phyloP scores from a whole-genome alignment of 2,888 invertebrate species.

The Heliconius charithonia region DNA sequence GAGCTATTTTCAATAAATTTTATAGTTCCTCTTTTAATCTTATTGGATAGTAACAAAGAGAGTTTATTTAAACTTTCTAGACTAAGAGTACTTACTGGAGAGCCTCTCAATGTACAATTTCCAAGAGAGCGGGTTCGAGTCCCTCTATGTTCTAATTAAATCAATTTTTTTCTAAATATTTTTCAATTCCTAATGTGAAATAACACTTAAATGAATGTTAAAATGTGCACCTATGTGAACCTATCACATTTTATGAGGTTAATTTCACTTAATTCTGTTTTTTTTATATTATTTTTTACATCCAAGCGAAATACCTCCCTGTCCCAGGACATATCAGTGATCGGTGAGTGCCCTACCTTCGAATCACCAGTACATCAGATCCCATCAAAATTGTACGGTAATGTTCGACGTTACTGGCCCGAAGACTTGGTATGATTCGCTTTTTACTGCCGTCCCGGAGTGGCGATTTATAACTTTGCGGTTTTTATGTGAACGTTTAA shows the following conservation, averaged over 20 bases:
- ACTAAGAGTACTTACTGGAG: no score
- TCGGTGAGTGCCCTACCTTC: constrained; percentile 54
- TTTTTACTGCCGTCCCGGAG: constrained; percentile 36
- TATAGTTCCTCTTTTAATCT: no score
- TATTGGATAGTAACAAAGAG: no score
- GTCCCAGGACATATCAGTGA: constrained; percentile 64
- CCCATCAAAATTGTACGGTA: constrained; percentile 66
- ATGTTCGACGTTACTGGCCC: constrained; percentile 48
- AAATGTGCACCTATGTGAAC: no score
- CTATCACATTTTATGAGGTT: background rate
- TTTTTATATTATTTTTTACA: constrained; percentile 29
- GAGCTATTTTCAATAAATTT: no score
- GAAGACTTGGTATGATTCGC: constrained; percentile 67
- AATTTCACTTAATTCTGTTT: background rate
- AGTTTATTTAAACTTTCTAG: no score
- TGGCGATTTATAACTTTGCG: constrained; percentile 24
- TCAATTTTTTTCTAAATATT: no score
- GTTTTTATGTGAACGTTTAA: constrained; percentile 14
- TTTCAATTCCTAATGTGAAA: no score
- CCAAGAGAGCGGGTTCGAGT: no score
- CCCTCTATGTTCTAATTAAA: no score
- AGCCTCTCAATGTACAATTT: no score
- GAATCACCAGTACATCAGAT: constrained; percentile 47
- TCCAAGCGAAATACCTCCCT: constrained; percentile 52
- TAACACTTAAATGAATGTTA: no score